Evolutionary conservation across 2,888 invertebrate genomes (phyloP).

Genomic region (Agriotes lineatus): DNA sequence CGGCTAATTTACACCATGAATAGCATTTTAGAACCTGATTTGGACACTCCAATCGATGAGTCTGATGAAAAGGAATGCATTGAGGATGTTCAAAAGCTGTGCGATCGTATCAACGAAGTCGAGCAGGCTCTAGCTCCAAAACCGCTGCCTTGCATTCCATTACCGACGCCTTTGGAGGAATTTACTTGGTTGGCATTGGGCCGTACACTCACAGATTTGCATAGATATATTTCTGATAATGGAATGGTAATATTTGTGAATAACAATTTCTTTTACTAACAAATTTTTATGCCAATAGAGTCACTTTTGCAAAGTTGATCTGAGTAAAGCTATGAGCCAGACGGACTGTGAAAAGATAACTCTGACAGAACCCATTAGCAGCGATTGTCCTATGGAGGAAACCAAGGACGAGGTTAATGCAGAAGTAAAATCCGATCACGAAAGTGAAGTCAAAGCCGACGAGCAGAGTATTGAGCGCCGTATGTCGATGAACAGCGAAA

Average conservation of each 20-base stretch:
- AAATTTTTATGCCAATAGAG: too few relatives aligned
- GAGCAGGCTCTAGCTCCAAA: conserved; percentile 69
- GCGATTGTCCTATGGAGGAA: conserved; percentile 32
- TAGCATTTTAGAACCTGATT: conserved; percentile 66
- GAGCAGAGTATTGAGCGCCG: conserved; percentile 56
- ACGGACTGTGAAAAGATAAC: conserved; percentile 22
- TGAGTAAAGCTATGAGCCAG: conserved; percentile 62
- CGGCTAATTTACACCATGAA: too few relatives aligned
- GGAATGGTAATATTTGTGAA: conserved; percentile 61
- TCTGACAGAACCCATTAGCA: conserved; percentile 37
- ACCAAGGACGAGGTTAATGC: conserved; percentile 41
- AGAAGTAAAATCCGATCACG: not conserved
- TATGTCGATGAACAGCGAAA: conserved; percentile 61
- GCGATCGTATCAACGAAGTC: conserved; percentile 69
- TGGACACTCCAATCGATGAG: conserved; percentile 68
- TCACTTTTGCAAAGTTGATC: conserved; percentile 63
- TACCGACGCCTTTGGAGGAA: conserved; percentile 72
- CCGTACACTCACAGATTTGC: conserved; percentile 74
- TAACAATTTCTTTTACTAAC: not conserved
- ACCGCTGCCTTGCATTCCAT: conserved; percentile 69
- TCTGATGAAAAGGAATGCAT: conserved; percentile 69
- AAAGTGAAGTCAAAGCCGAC: conserved; percentile 58
- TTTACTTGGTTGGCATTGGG: conserved; percentile 78
- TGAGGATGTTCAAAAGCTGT: conserved; percentile 71
- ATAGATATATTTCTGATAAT: conserved; percentile 74